Evolutionary conservation across 2,888 invertebrate species (phyloP), one percentile per base, ranked within the genome.

Genomic region (Punctoribates punctum): DNA sequence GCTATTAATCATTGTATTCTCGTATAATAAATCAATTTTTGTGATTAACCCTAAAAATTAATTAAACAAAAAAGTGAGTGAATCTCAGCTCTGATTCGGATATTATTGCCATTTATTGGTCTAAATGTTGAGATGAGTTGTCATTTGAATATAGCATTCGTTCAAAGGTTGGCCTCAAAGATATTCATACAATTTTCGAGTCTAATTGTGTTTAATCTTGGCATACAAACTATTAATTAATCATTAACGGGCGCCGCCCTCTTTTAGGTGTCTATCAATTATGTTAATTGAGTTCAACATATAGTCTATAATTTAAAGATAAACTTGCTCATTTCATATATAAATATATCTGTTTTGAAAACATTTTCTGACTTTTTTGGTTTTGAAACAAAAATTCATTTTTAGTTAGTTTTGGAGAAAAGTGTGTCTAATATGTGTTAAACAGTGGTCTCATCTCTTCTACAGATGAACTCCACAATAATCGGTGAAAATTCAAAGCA

Each of bases 81-180:
- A 34, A 34, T 34, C 29, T 62, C 3, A 17, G 11, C 15, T 62
- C 62, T 62, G 23, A 62, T 27, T 17, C 5, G 23, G 62, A 60
- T 60, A 62, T 62, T 27, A 34, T 54, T 54, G n/a, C n/a, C n/a
- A n/a, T n/a, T n/a, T n/a, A 62, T 62, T 62, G 62, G 62, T 62
- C 27, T 29, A 62, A 27, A 23, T 60, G 27, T 60, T 60, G 23
- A 60, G 60, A n/a, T n/a, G n/a, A n/a, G 15, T 6, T n/a, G 17
- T 54, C 15, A 48, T 48, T 20, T 20, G 20, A 54, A 20, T 20
- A 54, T 20, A 4, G 20, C n/a, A 54, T 2, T 17, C n/a, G 8
- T 1, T 20, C 17, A 54, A 20, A 1, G 17, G 54, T 54, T 54
- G n/a, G 54, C n/a, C 6, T 54, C 13, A 62, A 60, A 60, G 25